These are phyloP conservation scores for Hypsibius dujardini DNA, from an alignment of 1,140 invertebrate genomes.

Conservation along the genomic window DNA sequence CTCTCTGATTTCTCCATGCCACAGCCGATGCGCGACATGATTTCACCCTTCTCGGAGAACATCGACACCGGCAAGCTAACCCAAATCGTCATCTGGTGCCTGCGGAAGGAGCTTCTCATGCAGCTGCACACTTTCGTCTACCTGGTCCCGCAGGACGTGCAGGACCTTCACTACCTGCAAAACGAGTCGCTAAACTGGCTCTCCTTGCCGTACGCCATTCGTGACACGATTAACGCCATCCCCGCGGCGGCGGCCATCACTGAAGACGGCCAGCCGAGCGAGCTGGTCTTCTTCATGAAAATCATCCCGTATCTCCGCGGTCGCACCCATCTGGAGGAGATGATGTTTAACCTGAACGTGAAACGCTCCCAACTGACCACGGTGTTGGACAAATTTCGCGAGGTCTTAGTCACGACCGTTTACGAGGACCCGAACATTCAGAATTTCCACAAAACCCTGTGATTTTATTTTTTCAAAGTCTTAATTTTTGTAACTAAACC, in stretches of 20 bases:
- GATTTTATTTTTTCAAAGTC: neutral
- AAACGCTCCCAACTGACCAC: slow-evolving; percentile 66
- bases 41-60: slow-evolving; percentile 38
- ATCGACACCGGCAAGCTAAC: slow-evolving; percentile 37
- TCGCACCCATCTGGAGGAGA: slow-evolving; percentile 80
- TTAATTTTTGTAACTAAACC: neutral
- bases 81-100: slow-evolving; percentile 71
- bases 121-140: slow-evolving; percentile 88
- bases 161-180: slow-evolving; percentile 14
- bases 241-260: slow-evolving; percentile 32
- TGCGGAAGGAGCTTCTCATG: slow-evolving; percentile 65
- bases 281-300: slow-evolving; percentile 27
- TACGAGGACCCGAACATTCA: slow-evolving; percentile 68
- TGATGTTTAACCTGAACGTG: slow-evolving; percentile 89
- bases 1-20: slow-evolving; percentile 80
- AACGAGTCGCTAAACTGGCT: slow-evolving; percentile 22
- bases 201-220: slow-evolving; percentile 19
- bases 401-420: slow-evolving; percentile 73
- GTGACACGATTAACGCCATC: slow-evolving; percentile 23
- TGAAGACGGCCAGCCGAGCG: neutral
- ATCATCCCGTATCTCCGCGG: slow-evolving; percentile 60
- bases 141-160: slow-evolving; percentile 41
- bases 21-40: slow-evolving; percentile 57
- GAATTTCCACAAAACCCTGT: neutral
- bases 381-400: slow-evolving; percentile 75